Evolutionary conservation across 2,113 vertebrate species (phyloP).

Genomic region (Cervus canadensis): DNA sequence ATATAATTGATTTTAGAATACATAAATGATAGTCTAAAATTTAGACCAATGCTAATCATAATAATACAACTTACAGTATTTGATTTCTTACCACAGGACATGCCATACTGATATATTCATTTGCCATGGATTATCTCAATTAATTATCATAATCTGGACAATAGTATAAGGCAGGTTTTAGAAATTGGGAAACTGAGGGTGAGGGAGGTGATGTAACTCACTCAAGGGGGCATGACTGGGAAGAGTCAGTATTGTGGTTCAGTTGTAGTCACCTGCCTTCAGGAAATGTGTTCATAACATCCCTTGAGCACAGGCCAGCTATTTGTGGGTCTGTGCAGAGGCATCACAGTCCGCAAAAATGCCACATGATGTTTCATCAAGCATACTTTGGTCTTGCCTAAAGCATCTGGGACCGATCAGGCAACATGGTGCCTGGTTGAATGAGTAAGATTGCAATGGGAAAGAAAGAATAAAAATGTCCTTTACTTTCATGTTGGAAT

Average conservation of each 20-base stretch:
- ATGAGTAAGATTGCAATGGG: neutral
- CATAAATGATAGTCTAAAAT: neutral
- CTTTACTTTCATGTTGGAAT: neutral
- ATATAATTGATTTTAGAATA: neutral
- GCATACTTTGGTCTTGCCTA: neutral
- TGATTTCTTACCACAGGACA: neutral
- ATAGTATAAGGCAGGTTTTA: neutral
- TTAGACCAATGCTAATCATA: neutral
- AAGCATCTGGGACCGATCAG: neutral
- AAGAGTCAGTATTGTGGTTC: neutral
- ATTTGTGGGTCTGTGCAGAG: neutral
- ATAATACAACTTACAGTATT: neutral
- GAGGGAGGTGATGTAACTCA: neutral
- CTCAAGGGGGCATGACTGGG: neutral
- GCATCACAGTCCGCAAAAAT: neutral
- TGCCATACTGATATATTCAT: neutral
- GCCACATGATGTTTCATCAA: neutral
- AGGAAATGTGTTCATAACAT: neutral
- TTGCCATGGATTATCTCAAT: neutral
- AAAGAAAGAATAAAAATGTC: neutral
- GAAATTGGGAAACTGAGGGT: neutral
- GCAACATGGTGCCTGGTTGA: neutral
- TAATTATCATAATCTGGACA: neutral
- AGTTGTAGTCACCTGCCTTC: neutral
- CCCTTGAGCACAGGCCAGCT: neutral